phyloP scores from a whole-genome alignment of 2,888 invertebrate species.

The Thera obeliscata region DNA sequence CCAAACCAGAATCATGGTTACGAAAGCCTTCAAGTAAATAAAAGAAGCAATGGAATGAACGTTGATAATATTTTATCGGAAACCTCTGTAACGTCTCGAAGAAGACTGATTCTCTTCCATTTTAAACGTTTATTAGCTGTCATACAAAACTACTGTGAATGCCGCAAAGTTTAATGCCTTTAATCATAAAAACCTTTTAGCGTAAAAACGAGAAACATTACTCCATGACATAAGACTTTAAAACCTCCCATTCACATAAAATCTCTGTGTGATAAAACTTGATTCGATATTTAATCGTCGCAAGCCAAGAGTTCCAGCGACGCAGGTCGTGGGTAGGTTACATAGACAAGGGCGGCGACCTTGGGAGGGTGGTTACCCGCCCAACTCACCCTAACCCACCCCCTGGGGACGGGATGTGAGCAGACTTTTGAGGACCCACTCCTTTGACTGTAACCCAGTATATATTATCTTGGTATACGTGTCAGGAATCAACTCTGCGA shows the following conservation, averaged over 20 bases:
- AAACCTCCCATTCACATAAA: conserved; percentile 32
- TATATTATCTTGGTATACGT: conserved; percentile 41
- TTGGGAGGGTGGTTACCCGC: conserved; percentile 56
- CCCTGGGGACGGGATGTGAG: conserved; percentile 66
- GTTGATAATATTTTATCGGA: too few species aligned
- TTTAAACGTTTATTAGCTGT: background rate
- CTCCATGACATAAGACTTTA: conserved; percentile 26
- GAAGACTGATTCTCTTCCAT: background rate
- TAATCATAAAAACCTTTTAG: conserved; percentile 19
- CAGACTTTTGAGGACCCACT: conserved; percentile 71
- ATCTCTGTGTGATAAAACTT: conserved; percentile 37
- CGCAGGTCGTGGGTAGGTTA: conserved; percentile 73
- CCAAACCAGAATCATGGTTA: too few species aligned
- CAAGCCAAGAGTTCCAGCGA: conserved; percentile 63
- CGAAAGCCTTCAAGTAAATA: too few species aligned
- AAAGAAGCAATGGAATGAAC: too few species aligned
- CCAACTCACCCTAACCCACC: conserved; percentile 44
- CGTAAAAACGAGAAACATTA: conserved; percentile 19
- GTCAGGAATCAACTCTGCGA: conserved; percentile 32
- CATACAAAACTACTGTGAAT: background rate
- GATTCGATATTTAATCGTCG: conserved; percentile 69
- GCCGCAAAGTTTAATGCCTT: conserved; percentile 12
- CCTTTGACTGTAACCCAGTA: conserved; percentile 60
- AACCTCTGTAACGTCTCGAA: too few species aligned
- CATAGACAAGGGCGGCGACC: conserved; percentile 79